phyloP scores from a whole-genome alignment of 1,140 invertebrate genomes.

The Hypsibius dujardini region DNA sequence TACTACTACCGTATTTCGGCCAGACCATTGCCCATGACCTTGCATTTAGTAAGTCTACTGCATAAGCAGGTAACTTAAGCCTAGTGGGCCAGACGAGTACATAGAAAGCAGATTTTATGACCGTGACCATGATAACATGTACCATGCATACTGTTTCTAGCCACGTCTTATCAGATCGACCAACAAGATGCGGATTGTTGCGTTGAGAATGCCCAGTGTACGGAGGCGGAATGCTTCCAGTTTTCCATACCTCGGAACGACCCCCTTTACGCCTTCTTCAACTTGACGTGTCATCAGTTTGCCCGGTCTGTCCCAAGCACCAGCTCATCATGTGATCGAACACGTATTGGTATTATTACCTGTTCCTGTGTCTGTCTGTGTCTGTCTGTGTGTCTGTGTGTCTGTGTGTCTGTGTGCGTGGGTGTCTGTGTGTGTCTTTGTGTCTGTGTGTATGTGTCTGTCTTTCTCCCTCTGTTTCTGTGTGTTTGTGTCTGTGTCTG shows the following conservation, averaged over 20 bases:
- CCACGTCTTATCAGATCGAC: neutral
- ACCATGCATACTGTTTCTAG: neutral
- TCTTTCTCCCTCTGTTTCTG: no score
- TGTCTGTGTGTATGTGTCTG: no score
- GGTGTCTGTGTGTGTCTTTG: no score
- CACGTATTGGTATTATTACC: no score
- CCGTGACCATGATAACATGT: neutral
- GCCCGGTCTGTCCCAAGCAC: constrained; percentile 3
- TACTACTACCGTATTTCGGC: neutral
- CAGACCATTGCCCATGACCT: neutral
- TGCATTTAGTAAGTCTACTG: neutral
- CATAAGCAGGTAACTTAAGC: neutral
- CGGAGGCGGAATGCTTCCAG: neutral
- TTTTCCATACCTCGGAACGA: neutral
- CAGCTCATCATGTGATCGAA: no score
- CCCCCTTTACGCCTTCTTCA: neutral
- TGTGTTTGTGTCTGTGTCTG: no score
- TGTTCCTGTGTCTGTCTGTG: no score
- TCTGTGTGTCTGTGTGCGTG: no score
- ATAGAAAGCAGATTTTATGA: no score
- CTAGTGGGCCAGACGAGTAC: no score
- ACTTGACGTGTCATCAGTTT: constrained; percentile 5
- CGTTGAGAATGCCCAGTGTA: neutral
- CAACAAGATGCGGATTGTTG: neutral
- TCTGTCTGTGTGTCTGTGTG: no score